Conservation (phyloP, 2,888 invertebrate species). For the Idaea biselata region DNA sequence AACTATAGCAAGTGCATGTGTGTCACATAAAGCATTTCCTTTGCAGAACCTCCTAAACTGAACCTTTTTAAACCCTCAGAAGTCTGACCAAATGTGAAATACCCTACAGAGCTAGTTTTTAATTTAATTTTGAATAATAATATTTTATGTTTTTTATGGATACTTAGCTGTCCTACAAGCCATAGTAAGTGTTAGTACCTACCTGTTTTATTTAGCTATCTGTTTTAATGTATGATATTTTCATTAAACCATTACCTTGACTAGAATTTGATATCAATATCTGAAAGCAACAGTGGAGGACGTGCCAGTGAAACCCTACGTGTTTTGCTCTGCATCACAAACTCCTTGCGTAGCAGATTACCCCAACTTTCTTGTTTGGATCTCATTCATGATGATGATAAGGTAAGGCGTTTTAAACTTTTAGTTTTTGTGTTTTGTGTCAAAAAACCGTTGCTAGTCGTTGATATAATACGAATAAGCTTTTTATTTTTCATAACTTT, state of each 20-base stretch:
- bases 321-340: slow-evolving; percentile 58
- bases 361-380: slow-evolving; percentile 56
- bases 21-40: too few relatives aligned
- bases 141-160: too few relatives aligned
- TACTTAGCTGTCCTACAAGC: background rate
- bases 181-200: background rate
- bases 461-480: too few relatives aligned
- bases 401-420: slow-evolving; percentile 30
- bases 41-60: too few relatives aligned
- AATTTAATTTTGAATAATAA: too few relatives aligned
- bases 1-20: too few relatives aligned
- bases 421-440: too few relatives aligned
- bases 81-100: too few relatives aligned
- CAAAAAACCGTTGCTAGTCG: too few relatives aligned
- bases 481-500: too few relatives aligned
- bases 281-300: slow-evolving; percentile 51
- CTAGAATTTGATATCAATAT: slow-evolving; percentile 61
- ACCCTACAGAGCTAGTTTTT: too few relatives aligned
- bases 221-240: background rate
- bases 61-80: background rate
- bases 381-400: slow-evolving; percentile 50
- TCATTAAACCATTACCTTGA: slow-evolving; percentile 19
- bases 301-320: slow-evolving; percentile 57
- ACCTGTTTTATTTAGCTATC: background rate
- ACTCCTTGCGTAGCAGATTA: slow-evolving; percentile 48